Evolutionary conservation across 2,888 invertebrate species (phyloP).

Genomic region (Stegana nigrithorax): DNA sequence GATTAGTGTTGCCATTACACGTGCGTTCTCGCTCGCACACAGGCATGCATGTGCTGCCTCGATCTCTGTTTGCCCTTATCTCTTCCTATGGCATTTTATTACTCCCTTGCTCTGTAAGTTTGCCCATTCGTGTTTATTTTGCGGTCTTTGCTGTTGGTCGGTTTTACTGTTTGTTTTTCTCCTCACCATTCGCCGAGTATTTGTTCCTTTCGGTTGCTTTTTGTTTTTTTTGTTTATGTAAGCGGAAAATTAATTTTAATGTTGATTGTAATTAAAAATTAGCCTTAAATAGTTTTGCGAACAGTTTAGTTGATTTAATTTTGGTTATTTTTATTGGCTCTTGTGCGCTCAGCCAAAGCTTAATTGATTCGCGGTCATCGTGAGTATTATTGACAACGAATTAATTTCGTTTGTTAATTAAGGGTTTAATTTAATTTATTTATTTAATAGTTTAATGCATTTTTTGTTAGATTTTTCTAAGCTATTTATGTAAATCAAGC

Average conservation of each 20-base stretch:
- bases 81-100: slow-evolving; percentile 4
- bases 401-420: too few relatives aligned
- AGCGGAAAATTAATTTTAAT: slow-evolving; percentile 28
- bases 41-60: slow-evolving; percentile 12
- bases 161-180: background rate
- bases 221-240: background rate
- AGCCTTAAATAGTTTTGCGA: slow-evolving; percentile 15
- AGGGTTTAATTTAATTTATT: too few relatives aligned
- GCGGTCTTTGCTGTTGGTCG: slow-evolving; percentile 23
- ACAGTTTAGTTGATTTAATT: too few relatives aligned
- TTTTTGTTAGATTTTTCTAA: too few relatives aligned
- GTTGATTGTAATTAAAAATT: slow-evolving; percentile 34
- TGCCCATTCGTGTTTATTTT: slow-evolving; percentile 40
- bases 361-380: too few relatives aligned
- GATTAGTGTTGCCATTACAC: slow-evolving; percentile 59
- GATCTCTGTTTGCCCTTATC: background rate
- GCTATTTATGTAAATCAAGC: too few relatives aligned
- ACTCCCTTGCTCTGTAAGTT: slow-evolving; percentile 4
- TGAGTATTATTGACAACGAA: too few relatives aligned
- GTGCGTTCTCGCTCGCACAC: background rate
- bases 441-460: too few relatives aligned
- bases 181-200: background rate
- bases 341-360: too few relatives aligned
- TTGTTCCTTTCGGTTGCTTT: background rate
- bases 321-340: too few relatives aligned